Conservation (phyloP, 2,797 vertebrate genomes). For the Pteropus rufus region DNA sequence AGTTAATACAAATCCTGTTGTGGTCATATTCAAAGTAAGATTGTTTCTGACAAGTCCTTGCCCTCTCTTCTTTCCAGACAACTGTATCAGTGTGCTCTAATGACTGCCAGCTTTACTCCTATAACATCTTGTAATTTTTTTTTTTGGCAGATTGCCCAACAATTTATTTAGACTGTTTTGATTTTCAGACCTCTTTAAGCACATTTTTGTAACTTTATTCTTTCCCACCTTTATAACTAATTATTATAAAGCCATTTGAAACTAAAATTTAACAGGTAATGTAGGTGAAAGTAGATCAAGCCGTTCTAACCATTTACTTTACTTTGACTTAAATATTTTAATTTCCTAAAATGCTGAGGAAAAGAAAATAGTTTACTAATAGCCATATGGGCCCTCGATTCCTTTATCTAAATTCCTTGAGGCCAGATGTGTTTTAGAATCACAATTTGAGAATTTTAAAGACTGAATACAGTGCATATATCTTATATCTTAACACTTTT, state of each 20-base stretch:
- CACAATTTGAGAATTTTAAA: not conserved
- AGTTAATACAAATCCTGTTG: not conserved
- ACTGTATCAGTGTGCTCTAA: not conserved
- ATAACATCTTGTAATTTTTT: not conserved
- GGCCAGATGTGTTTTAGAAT: not conserved
- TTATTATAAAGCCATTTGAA: conserved; percentile 20
- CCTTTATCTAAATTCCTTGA: not conserved
- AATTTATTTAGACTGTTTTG: conserved; percentile 1
- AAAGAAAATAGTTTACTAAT: not conserved
- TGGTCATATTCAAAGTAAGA: not conserved
- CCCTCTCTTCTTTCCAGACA: not conserved
- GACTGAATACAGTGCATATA: not conserved
- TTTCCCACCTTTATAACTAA: not conserved
- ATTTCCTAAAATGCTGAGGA: not conserved
- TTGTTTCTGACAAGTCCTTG: not conserved
- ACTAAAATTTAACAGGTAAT: not conserved
- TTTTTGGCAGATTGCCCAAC: not conserved
- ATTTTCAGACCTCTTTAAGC: not conserved
- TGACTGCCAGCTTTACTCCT: not conserved
- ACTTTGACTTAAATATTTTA: conserved; percentile 7
- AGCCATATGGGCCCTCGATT: not conserved
- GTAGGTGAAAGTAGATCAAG: not conserved
- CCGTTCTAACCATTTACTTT: not conserved
- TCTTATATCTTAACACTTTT: not conserved
- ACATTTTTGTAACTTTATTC: not conserved